Conservation (phyloP, 1,140 invertebrate genomes). For the Penaeus japonicus region DNA sequence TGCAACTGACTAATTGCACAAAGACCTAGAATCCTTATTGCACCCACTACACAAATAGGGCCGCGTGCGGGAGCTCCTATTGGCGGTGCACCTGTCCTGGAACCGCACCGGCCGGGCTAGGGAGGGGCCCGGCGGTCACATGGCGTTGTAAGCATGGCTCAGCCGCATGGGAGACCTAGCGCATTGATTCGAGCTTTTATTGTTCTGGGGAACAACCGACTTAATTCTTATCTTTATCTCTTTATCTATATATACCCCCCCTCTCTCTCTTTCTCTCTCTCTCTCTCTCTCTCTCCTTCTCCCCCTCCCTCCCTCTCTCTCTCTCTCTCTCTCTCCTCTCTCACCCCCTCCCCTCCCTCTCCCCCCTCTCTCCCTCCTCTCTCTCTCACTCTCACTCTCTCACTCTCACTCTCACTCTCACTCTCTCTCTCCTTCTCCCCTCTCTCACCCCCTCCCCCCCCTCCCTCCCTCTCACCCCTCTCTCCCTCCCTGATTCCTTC, state of each 20-base stretch:
- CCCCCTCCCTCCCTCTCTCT: not conserved
- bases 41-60: too few species aligned
- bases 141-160: too few species aligned
- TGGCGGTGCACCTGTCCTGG: too few species aligned
- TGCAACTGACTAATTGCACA: too few species aligned
- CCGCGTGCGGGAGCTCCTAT: too few species aligned
- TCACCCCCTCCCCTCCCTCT: not conserved
- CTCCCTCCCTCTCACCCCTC: not conserved
- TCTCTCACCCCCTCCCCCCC: not conserved
- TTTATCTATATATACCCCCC: not conserved
- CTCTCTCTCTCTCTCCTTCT: constrained; percentile 12
- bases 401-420: not conserved
- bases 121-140: too few species aligned
- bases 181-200: too few species aligned
- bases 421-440: constrained; percentile 11
- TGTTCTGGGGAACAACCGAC: too few species aligned
- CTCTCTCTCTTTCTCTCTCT: not conserved
- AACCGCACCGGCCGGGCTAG: too few species aligned
- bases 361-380: not conserved
- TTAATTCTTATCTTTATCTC: not conserved
- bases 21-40: too few species aligned
- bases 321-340: not conserved
- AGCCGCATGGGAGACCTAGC: too few species aligned
- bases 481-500: not conserved
- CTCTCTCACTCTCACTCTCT: not conserved